Evolutionary conservation across 2,113 vertebrate genomes (phyloP).

Genomic region (Oryzias javanicus): DNA sequence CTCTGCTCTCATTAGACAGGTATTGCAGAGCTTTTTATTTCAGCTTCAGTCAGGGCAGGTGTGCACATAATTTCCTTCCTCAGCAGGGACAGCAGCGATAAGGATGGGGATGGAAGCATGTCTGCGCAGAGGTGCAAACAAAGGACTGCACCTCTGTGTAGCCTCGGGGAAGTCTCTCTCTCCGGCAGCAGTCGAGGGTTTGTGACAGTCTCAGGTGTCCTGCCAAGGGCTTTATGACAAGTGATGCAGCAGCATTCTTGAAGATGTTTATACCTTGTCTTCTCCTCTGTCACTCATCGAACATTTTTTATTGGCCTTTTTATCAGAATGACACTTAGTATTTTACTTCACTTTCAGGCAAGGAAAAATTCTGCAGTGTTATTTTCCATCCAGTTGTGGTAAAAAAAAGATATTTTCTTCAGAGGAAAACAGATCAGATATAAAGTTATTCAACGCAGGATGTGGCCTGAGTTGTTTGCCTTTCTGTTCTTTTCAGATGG

Average conservation of each 20-base stretch:
- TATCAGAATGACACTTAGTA: constrained; percentile 26
- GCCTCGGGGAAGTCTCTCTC: constrained; percentile 22
- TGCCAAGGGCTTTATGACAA: constrained; percentile 34
- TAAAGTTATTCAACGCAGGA: constrained; percentile 9
- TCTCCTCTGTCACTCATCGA: constrained; percentile 25
- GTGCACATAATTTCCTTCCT: constrained; percentile 29
- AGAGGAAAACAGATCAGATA: constrained; percentile 12
- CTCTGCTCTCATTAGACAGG: background rate
- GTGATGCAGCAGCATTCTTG: constrained; percentile 13
- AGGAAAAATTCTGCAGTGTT: constrained; percentile 26
- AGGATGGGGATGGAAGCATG: constrained; percentile 1
- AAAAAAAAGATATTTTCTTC: constrained; percentile 15
- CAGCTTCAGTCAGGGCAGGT: constrained; percentile 14
- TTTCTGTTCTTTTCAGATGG: constrained; percentile 57
- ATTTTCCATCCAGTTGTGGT: constrained; percentile 22
- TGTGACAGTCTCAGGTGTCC: constrained; percentile 24
- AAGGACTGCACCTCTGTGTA: constrained; percentile 14
- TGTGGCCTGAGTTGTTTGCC: constrained; percentile 17
- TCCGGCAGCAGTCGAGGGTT: constrained; percentile 11
- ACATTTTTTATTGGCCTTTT: constrained; percentile 23
- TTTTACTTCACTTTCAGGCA: constrained; percentile 32
- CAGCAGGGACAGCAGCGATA: constrained; percentile 2
- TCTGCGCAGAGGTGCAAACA: constrained; percentile 21
- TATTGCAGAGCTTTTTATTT: constrained; percentile 30
- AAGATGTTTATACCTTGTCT: constrained; percentile 23